phyloP scores from a whole-genome alignment of 2,797 vertebrate genomes.

The Dryobates pubescens region DNA sequence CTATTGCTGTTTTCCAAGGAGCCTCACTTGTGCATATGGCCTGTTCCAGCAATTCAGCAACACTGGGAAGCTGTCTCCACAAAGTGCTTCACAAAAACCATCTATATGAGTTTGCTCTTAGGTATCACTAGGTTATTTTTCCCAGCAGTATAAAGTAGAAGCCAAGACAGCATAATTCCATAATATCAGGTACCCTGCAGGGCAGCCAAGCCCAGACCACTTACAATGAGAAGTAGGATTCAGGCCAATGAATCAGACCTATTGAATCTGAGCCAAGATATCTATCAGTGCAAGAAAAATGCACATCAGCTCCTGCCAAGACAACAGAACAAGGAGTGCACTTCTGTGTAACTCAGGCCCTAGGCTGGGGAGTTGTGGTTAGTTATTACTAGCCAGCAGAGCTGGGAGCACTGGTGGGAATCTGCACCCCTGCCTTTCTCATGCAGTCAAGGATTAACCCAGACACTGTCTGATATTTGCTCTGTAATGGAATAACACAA shows the following conservation, averaged over 20 bases:
- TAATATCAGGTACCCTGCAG: neutral
- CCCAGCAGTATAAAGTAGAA: neutral
- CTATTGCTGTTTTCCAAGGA: neutral
- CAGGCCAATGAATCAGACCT: neutral
- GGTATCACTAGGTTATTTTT: neutral
- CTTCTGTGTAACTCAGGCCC: neutral
- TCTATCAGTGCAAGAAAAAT: neutral
- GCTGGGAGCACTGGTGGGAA: neutral
- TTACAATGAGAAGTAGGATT: neutral
- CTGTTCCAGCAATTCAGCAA: neutral
- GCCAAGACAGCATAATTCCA: neutral
- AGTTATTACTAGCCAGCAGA: neutral
- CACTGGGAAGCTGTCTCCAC: neutral
- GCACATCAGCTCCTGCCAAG: neutral
- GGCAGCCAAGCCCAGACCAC: neutral
- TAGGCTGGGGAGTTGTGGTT: neutral
- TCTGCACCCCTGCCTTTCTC: neutral
- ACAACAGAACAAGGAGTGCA: neutral
- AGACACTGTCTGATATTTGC: neutral
- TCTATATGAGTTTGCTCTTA: neutral
- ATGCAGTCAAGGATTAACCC: neutral
- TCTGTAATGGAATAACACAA: neutral
- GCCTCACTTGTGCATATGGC: neutral
- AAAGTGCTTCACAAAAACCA: neutral
- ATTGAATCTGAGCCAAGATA: neutral